phyloP scores from a whole-genome alignment of 2,113 vertebrate species.

The Pantherophis guttatus region DNA sequence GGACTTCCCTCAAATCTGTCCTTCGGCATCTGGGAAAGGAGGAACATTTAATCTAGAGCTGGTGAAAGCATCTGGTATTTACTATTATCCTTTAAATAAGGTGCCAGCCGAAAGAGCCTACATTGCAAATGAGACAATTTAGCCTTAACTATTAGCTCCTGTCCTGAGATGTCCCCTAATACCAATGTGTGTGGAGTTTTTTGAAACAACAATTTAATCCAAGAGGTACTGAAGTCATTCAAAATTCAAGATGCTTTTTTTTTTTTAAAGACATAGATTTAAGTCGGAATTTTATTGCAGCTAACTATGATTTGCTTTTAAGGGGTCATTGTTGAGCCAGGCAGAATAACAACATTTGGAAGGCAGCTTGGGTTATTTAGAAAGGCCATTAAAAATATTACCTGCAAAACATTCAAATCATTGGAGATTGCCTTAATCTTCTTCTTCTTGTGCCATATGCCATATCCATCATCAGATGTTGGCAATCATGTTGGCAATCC shows the following conservation, averaged over 20 bases:
- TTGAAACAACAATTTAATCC: background rate
- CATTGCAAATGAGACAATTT: background rate
- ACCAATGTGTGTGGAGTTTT: background rate
- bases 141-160: background rate
- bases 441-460: no score
- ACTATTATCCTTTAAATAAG: background rate
- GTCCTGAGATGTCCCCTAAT: background rate
- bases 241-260: background rate
- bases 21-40: background rate
- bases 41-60: background rate
- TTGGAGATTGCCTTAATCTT: background rate
- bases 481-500: no score
- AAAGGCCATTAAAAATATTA: background rate
- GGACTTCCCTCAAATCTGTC: background rate
- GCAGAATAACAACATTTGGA: background rate
- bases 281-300: background rate
- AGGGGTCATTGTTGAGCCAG: background rate
- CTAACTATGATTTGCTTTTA: background rate
- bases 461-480: no score
- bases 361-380: background rate
- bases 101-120: background rate
- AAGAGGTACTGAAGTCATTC: background rate
- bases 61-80: background rate
- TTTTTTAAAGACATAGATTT: background rate
- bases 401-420: background rate